Percentiles rank a stretch among this genome's conserved stretches.
These are phyloP conservation scores for Pantala flavescens DNA, from an alignment of 1,140 invertebrate genomes.

Conservation along the genomic window DNA sequence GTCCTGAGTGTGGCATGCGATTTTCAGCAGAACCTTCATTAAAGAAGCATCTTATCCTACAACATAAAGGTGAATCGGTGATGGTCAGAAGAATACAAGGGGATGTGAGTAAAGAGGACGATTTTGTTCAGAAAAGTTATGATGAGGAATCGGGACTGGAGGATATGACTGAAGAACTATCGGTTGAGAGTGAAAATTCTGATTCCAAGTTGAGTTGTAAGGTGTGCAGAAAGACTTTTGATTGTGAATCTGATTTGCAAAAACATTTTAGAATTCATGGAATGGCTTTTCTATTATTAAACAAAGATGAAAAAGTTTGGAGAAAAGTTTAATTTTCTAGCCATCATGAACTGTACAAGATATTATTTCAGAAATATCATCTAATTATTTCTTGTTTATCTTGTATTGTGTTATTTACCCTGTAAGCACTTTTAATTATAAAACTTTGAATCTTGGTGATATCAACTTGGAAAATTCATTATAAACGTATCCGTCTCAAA, in stretches of 20 bases:
- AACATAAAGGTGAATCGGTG: not conserved
- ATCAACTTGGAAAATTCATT: too few relatives aligned
- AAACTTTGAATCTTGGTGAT: too few relatives aligned
- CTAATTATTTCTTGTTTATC: too few relatives aligned
- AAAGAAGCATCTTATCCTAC: not conserved
- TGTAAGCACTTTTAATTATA: too few relatives aligned
- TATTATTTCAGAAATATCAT: too few relatives aligned
- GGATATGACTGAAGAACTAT: not conserved
- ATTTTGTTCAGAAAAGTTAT: not conserved
- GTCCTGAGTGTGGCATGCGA: not conserved
- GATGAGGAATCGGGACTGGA: not conserved
- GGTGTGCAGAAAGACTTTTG: too few relatives aligned
- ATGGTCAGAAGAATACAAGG: not conserved
- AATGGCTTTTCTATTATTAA: not conserved
- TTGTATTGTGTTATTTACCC: too few relatives aligned
- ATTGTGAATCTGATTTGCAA: not conserved
- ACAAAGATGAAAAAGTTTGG: not conserved
- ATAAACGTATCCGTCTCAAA: too few relatives aligned
- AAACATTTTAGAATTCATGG: not conserved
- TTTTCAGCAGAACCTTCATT: not conserved
- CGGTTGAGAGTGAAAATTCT: not conserved
- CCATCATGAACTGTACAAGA: too few relatives aligned
- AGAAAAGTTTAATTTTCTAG: not conserved
- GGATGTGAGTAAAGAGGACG: not conserved
- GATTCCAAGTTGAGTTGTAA: not conserved